Evolutionary conservation across 2,797 vertebrate genomes (phyloP).

Genomic region (Remorina albescens): DNA sequence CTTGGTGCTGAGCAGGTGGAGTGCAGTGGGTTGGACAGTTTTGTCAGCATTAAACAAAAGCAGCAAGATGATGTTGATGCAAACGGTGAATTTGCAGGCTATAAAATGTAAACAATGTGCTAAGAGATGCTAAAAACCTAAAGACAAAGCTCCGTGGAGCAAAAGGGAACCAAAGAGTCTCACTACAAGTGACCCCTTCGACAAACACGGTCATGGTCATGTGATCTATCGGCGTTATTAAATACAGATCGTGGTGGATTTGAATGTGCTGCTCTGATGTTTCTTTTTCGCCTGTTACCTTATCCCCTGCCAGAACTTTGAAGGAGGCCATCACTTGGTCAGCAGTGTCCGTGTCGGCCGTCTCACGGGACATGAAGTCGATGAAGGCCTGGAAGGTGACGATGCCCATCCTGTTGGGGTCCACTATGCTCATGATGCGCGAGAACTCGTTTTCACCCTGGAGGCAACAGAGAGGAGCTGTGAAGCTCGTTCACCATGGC

Average conservation of each 20-base stretch:
- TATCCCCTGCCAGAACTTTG: slow-evolving; percentile 98
- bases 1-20: background rate
- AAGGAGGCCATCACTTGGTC: slow-evolving; percentile 99
- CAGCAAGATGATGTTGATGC: no score
- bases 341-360: slow-evolving; percentile 96
- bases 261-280: background rate
- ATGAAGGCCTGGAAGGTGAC: slow-evolving; percentile 99
- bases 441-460: slow-evolving; percentile 98
- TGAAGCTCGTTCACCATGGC: slow-evolving; percentile 33
- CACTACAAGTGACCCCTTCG: background rate
- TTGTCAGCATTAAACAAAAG: no score
- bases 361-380: slow-evolving; percentile 99
- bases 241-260: background rate
- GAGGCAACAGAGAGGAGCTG: slow-evolving; percentile 33
- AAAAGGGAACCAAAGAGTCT: background rate
- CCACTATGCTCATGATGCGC: slow-evolving; percentile 98
- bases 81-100: no score
- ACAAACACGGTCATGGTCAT: background rate
- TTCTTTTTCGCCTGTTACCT: no score
- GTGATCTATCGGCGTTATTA: no score
- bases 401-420: slow-evolving; percentile 94
- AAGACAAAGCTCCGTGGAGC: no score
- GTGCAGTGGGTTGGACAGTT: background rate
- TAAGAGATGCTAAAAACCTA: no score
- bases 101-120: no score